phyloP scores from a whole-genome alignment of 2,888 invertebrate genomes.

The Eristalis tenax region DNA sequence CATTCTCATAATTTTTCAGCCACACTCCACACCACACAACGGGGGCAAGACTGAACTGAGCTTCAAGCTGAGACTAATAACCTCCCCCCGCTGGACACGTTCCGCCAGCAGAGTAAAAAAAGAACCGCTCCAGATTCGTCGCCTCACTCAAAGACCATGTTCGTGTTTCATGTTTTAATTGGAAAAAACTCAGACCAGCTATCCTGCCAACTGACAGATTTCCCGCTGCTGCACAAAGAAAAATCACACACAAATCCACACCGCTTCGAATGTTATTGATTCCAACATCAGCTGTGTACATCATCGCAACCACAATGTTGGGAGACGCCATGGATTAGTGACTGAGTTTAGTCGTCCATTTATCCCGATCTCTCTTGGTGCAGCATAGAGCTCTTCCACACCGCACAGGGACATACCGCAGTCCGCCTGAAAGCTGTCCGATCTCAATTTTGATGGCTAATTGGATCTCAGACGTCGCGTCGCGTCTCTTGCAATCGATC shows the following conservation, averaged over 20 bases:
- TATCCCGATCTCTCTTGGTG: conserved; percentile 36
- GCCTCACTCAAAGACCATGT: conserved; percentile 21
- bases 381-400: conserved; percentile 21
- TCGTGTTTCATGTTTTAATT: conserved; percentile 57
- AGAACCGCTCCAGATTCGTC: conserved; percentile 22
- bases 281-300: conserved; percentile 5
- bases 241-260: background rate
- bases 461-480: conserved; percentile 62
- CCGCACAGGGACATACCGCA: conserved; percentile 12
- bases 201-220: conserved; percentile 31
- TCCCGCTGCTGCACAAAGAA: background rate
- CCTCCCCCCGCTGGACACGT: background rate
- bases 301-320: conserved; percentile 4
- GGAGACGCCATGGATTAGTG: conserved; percentile 46
- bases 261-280: conserved; percentile 10
- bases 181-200: conserved; percentile 33
- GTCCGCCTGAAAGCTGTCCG: conserved; percentile 55
- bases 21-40: background rate
- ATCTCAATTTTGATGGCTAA: conserved; percentile 70
- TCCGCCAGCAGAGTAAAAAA: background rate
- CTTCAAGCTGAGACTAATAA: background rate
- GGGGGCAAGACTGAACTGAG: background rate
- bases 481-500: conserved; percentile 49
- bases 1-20: conserved; percentile 22
- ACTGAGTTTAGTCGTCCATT: conserved; percentile 43